Evolutionary conservation across 2,113 vertebrate genomes (phyloP).

Genomic region (Numenius arquata): DNA sequence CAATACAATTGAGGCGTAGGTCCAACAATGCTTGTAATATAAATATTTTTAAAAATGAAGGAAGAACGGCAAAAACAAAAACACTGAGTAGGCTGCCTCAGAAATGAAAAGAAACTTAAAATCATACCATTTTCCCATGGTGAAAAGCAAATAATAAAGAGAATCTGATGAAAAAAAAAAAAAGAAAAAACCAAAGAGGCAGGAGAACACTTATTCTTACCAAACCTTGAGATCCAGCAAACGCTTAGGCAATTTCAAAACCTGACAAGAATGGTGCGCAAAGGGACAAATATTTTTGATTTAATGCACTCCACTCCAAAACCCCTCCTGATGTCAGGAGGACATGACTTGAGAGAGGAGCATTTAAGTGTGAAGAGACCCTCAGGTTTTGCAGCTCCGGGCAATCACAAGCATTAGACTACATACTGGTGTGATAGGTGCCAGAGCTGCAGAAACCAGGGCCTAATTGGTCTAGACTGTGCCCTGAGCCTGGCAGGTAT

Average conservation of each 20-base stretch:
- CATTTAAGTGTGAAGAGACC: neutral
- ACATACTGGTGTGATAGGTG: neutral
- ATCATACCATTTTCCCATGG: neutral
- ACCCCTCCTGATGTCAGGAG: neutral
- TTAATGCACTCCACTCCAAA: neutral
- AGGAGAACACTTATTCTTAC: neutral
- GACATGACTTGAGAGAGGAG: neutral
- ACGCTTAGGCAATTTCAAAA: neutral
- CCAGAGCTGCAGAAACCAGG: neutral
- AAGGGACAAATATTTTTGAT: neutral
- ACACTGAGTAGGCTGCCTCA: neutral
- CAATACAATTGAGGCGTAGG: constrained; percentile 10
- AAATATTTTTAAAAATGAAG: constrained; percentile 26
- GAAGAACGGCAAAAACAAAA: neutral
- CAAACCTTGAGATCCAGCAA: neutral
- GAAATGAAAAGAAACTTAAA: neutral
- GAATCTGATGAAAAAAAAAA: neutral
- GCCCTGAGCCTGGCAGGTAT: neutral
- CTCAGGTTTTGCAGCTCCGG: neutral
- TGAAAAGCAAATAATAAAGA: neutral
- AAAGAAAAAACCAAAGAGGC: neutral
- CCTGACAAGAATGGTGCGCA: fast-evolving
- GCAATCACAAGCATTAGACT: neutral
- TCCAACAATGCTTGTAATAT: neutral
- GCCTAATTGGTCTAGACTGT: neutral